Conservation (phyloP, 2,888 invertebrate genomes). For the Trichopoda pennipes region DNA sequence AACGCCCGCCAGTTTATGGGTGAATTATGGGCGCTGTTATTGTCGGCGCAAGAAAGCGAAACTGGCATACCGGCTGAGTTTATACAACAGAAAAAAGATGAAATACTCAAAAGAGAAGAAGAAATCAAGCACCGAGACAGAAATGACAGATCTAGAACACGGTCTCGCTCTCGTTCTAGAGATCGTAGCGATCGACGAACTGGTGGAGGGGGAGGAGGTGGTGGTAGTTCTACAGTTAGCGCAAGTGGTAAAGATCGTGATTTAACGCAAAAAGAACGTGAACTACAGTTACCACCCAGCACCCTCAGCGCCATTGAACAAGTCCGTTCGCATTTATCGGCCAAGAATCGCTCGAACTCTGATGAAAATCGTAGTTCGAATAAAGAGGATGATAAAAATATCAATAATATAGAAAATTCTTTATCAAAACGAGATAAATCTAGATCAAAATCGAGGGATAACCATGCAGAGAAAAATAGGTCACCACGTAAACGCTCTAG, state of each 20-base stretch:
- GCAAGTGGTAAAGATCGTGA: slow-evolving; percentile 65
- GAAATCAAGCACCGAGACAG: slow-evolving; percentile 76
- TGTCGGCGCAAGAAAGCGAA: slow-evolving; percentile 97
- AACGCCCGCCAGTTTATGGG: slow-evolving; percentile 98
- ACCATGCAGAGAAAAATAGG: slow-evolving; percentile 74
- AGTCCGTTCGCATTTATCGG: slow-evolving; percentile 75
- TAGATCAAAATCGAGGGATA: slow-evolving; percentile 74
- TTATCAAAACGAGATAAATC: slow-evolving; percentile 69
- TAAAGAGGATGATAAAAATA: slow-evolving; percentile 68
- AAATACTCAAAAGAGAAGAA: slow-evolving; percentile 90
- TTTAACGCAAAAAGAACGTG: slow-evolving; percentile 68
- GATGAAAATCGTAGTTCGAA: slow-evolving; percentile 75
- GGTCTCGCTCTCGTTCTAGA: slow-evolving; percentile 70
- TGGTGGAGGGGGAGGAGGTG: slow-evolving; percentile 67
- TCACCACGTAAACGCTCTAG: slow-evolving; percentile 74
- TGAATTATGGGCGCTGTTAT: slow-evolving; percentile 96
- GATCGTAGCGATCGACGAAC: slow-evolving; percentile 70
- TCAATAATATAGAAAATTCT: slow-evolving; percentile 61
- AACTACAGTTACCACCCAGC: slow-evolving; percentile 69
- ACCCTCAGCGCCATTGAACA: slow-evolving; percentile 73
- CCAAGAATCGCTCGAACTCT: slow-evolving; percentile 81
- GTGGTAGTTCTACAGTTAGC: slow-evolving; percentile 48
- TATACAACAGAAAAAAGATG: slow-evolving; percentile 97
- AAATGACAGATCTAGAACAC: slow-evolving; percentile 77
- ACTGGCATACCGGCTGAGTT: slow-evolving; percentile 97